Conservation (phyloP, 2,888 invertebrate species). For the Acleris cristana region DNA sequence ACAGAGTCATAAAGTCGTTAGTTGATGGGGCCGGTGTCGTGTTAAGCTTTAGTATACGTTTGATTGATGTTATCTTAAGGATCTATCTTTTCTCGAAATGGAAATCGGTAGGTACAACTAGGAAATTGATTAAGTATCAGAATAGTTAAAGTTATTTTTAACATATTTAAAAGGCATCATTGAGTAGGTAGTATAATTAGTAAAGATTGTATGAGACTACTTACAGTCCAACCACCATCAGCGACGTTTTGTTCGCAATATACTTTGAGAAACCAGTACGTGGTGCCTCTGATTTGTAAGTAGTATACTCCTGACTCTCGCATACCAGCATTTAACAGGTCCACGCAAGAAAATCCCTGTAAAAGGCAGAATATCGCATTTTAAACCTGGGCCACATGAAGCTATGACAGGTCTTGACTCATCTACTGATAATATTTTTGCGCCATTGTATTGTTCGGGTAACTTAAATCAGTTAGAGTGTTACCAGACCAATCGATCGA, state of each 20-base stretch:
- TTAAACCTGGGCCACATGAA: conserved; percentile 8
- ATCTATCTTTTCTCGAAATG: too few relatives aligned
- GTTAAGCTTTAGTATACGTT: not conserved
- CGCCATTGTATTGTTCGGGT: too few relatives aligned
- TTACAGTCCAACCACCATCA: conserved; percentile 97
- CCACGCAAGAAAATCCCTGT: conserved; percentile 94
- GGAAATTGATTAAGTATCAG: too few relatives aligned
- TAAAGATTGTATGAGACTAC: conserved; percentile 48
- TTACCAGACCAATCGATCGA: too few relatives aligned
- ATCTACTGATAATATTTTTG: not conserved
- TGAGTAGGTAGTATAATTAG: too few relatives aligned
- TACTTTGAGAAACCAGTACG: conserved; percentile 96
- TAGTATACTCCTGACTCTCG: conserved; percentile 94
- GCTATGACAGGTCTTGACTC: not conserved
- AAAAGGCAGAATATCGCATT: conserved; percentile 52
- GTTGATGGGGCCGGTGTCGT: conserved; percentile 9
- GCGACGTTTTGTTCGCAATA: conserved; percentile 95
- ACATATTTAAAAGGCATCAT: too few relatives aligned
- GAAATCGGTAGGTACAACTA: too few relatives aligned
- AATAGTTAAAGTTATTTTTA: too few relatives aligned
- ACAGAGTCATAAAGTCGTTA: conserved; percentile 22
- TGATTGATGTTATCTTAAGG: too few relatives aligned
- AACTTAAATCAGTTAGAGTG: too few relatives aligned
- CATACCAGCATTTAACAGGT: conserved; percentile 93
- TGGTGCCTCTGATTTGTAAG: conserved; percentile 94